Percentiles rank a stretch among this genome's conserved stretches.
These are phyloP conservation scores for Drosophila trichaetosa DNA, from an alignment of 2,888 invertebrate species.

Conservation along the genomic window DNA sequence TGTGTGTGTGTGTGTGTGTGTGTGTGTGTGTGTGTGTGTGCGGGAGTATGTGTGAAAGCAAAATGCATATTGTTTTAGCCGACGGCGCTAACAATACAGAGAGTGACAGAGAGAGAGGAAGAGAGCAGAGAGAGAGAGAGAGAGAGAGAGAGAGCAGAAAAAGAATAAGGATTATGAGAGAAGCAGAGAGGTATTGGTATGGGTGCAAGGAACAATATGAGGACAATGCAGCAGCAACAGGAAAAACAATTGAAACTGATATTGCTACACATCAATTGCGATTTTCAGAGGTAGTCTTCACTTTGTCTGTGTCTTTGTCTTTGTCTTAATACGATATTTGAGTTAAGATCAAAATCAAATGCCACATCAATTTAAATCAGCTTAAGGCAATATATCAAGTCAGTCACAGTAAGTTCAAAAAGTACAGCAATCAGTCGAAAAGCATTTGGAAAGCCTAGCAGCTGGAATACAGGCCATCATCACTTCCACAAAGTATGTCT, in stretches of 20 bases:
- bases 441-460: background rate
- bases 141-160: background rate
- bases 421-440: background rate
- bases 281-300: background rate
- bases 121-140: background rate
- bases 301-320: background rate
- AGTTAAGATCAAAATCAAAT: background rate
- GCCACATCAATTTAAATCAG: conserved; percentile 9
- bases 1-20: background rate
- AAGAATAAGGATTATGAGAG: background rate
- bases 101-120: background rate
- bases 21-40: background rate
- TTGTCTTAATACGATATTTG: background rate
- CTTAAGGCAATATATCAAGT: conserved; percentile 12
- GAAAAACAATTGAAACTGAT: conserved; percentile 6
- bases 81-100: conserved; percentile 19
- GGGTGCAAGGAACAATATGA: background rate
- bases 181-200: background rate
- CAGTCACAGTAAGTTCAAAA: background rate
- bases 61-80: conserved; percentile 51
- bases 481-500: background rate
- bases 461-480: background rate
- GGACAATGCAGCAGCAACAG: background rate
- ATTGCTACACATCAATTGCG: background rate
- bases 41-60: conserved; percentile 35